Evolutionary conservation across 2,888 invertebrate species (phyloP).

Genomic region (Tholera decimalis): DNA sequence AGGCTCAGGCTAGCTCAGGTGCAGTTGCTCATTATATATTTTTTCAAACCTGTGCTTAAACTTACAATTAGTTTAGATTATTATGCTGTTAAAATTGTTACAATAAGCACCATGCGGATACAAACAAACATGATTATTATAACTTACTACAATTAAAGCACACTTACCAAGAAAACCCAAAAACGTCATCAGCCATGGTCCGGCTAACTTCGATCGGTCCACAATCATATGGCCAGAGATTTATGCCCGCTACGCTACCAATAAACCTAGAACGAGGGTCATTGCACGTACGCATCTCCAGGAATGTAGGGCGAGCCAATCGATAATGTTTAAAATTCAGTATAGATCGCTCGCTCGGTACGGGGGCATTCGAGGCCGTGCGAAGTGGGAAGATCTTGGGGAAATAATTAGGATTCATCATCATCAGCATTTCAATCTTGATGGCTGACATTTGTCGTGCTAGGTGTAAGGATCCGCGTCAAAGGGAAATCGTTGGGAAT

Average conservation of each 20-base stretch:
- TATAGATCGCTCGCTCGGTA: constrained; percentile 74
- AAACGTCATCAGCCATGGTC: constrained; percentile 20
- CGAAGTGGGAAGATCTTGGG: constrained; percentile 49
- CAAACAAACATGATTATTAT: no score
- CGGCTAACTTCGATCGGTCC: constrained; percentile 45
- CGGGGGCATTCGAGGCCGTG: constrained; percentile 66
- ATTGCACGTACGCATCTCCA: constrained; percentile 68
- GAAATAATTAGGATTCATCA: constrained; percentile 54
- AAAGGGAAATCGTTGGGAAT: no score
- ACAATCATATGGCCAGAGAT: constrained; percentile 68
- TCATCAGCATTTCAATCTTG: constrained; percentile 53
- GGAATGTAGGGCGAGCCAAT: constrained; percentile 84
- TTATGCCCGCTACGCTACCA: constrained; percentile 69
- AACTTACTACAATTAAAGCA: not conserved
- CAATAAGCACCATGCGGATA: no score
- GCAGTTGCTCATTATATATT: no score
- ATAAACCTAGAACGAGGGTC: constrained; percentile 68
- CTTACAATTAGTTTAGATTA: no score
- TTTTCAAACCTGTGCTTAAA: no score
- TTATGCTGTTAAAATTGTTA: no score
- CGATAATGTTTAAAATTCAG: constrained; percentile 87
- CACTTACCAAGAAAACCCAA: not conserved
- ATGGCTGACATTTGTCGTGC: constrained; percentile 38
- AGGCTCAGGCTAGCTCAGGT: no score
- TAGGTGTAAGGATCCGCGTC: not conserved